Evolutionary conservation across 2,797 vertebrate species (phyloP).

Genomic region (Arvicola amphibius): DNA sequence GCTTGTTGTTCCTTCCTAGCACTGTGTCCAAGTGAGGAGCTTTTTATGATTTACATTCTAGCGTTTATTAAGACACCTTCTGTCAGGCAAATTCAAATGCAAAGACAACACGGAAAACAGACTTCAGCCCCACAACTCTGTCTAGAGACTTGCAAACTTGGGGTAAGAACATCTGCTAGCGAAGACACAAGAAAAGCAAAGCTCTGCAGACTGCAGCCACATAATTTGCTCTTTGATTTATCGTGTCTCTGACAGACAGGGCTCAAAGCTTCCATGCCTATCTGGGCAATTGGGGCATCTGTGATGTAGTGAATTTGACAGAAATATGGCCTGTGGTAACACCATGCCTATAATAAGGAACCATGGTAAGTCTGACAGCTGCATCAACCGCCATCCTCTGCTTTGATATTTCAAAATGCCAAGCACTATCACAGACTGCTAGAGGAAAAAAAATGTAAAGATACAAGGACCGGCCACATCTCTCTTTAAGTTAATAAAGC

Average conservation of each 20-base stretch:
- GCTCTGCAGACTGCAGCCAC: conserved; percentile 55
- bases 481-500: conserved; percentile 52
- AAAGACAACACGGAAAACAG: conserved; percentile 62
- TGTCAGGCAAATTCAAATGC: conserved; percentile 61
- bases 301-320: conserved; percentile 84
- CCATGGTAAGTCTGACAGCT: conserved; percentile 78
- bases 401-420: conserved; percentile 81
- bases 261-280: conserved; percentile 77
- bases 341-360: conserved; percentile 83
- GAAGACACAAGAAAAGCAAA: conserved; percentile 63
- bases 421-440: conserved; percentile 58
- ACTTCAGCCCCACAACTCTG: conserved; percentile 5
- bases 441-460: neutral
- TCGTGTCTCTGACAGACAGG: conserved; percentile 76
- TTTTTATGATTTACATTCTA: conserved; percentile 60
- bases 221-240: conserved; percentile 84
- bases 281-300: conserved; percentile 78
- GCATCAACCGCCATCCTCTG: conserved; percentile 76
- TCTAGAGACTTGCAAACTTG: conserved; percentile 71
- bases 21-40: neutral
- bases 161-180: conserved; percentile 19
- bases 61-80: conserved; percentile 58
- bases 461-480: neutral
- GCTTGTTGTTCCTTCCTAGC: neutral
- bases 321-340: conserved; percentile 79